These are phyloP conservation scores for Falco columbarius DNA, from an alignment of 2,797 vertebrate species.

Conservation along the genomic window DNA sequence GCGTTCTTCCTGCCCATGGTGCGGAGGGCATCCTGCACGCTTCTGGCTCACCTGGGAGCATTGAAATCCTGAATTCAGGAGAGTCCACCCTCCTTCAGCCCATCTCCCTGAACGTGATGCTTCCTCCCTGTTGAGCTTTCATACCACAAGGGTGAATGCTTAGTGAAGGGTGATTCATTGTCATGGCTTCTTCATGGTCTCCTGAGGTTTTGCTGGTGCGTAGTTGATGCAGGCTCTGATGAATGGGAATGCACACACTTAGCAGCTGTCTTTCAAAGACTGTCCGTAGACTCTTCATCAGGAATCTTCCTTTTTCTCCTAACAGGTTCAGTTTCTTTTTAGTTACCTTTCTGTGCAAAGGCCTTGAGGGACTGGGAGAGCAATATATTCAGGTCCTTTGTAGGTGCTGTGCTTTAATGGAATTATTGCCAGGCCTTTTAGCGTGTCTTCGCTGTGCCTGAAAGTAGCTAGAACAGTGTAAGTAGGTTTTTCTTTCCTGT, in stretches of 20 bases:
- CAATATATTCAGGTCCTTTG: not conserved
- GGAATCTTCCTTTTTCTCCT: not conserved
- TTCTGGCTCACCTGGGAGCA: not conserved
- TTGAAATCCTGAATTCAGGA: not conserved
- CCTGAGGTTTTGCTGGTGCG: not conserved
- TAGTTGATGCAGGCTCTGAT: not conserved
- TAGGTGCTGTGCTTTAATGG: not conserved
- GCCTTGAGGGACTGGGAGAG: not conserved
- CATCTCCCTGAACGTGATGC: not conserved
- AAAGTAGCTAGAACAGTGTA: not conserved
- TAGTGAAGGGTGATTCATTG: not conserved
- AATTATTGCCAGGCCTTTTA: not conserved
- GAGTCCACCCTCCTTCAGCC: not conserved
- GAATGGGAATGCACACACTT: not conserved
- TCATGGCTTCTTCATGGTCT: not conserved
- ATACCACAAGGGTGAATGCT: not conserved
- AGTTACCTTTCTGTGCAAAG: not conserved
- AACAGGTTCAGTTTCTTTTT: not conserved
- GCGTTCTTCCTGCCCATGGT: not conserved
- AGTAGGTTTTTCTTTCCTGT: not conserved
- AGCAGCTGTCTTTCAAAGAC: not conserved
- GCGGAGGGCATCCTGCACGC: rapidly evolving
- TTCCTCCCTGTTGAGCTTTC: not conserved
- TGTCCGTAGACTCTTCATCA: not conserved
- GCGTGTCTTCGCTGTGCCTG: not conserved